These are phyloP conservation scores for Tetramorium alpestre DNA, from an alignment of 1,140 invertebrate genomes.

Conservation along the genomic window DNA sequence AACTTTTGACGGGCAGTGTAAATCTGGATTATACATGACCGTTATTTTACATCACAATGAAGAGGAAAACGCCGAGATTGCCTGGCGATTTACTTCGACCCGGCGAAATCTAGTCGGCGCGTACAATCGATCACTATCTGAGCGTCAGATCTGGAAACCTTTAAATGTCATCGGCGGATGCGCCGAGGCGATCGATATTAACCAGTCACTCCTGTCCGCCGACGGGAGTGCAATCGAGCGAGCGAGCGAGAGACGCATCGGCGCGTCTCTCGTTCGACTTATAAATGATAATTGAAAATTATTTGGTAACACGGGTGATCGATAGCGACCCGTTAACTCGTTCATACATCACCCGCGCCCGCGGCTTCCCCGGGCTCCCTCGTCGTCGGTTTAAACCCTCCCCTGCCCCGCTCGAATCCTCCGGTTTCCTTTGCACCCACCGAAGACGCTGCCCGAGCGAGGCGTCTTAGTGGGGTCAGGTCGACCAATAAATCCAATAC, in stretches of 20 bases:
- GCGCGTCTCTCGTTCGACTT: constrained; percentile 69
- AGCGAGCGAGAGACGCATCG: not conserved
- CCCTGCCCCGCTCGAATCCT: constrained; percentile 36
- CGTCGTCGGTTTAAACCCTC: not conserved
- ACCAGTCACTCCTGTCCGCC: not conserved
- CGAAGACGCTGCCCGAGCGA: constrained; percentile 58
- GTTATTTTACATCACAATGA: not conserved
- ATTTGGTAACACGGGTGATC: constrained; percentile 83
- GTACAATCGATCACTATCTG: constrained; percentile 27
- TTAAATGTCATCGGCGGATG: constrained; percentile 49
- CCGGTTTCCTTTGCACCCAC: constrained; percentile 68
- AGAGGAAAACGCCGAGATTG: constrained; percentile 1
- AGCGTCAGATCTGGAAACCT: constrained; percentile 48
- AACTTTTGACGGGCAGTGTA: no score
- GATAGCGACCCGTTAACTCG: constrained; percentile 83
- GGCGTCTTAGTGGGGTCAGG: constrained; percentile 83
- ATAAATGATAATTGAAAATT: constrained; percentile 83
- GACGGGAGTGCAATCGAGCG: constrained; percentile 16
- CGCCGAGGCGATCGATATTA: constrained; percentile 22
- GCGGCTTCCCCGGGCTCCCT: not conserved
- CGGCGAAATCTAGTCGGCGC: constrained; percentile 12
- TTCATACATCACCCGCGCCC: constrained; percentile 80
- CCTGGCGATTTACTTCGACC: not conserved
- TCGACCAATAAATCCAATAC: constrained; percentile 85
- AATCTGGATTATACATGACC: not conserved